These are phyloP conservation scores for Ditula angustiorana DNA, from an alignment of 2,888 invertebrate genomes.

Conservation along the genomic window DNA sequence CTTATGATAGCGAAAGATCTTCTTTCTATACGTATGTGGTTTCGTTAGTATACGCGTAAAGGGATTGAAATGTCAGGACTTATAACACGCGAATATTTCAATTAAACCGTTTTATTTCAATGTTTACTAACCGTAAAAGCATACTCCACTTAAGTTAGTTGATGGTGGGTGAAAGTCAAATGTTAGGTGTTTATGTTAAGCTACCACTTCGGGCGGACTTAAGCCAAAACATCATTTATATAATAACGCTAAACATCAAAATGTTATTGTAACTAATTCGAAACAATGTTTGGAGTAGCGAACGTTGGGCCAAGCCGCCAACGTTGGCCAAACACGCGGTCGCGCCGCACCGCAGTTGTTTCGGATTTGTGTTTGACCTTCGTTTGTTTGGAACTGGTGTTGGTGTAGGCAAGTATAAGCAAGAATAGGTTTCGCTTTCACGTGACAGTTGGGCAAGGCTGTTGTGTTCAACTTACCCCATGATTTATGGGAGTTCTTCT, in stretches of 20 bases:
- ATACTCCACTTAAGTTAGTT: neutral
- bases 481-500: slow-evolving; percentile 8
- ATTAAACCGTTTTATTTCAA: no score
- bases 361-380: slow-evolving; percentile 36
- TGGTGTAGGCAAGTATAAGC: neutral
- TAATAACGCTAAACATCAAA: slow-evolving; percentile 34
- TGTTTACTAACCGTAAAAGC: no score
- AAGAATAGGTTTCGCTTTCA: slow-evolving; percentile 30
- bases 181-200: slow-evolving; percentile 24
- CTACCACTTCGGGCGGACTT: slow-evolving; percentile 21
- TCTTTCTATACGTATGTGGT: no score
- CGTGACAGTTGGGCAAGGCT: slow-evolving; percentile 10
- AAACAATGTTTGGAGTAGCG: slow-evolving; percentile 32
- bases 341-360: slow-evolving; percentile 21
- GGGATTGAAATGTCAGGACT: no score
- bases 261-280: slow-evolving; percentile 35
- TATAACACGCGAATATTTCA: no score
- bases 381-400: slow-evolving; percentile 16
- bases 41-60: no score
- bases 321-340: slow-evolving; percentile 34
- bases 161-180: neutral
- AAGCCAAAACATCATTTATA: slow-evolving; percentile 24
- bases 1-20: no score
- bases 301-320: slow-evolving; percentile 11
- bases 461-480: slow-evolving; percentile 1